Conservation (phyloP, 2,797 vertebrate species). For the Eremophila alpestris region DNA sequence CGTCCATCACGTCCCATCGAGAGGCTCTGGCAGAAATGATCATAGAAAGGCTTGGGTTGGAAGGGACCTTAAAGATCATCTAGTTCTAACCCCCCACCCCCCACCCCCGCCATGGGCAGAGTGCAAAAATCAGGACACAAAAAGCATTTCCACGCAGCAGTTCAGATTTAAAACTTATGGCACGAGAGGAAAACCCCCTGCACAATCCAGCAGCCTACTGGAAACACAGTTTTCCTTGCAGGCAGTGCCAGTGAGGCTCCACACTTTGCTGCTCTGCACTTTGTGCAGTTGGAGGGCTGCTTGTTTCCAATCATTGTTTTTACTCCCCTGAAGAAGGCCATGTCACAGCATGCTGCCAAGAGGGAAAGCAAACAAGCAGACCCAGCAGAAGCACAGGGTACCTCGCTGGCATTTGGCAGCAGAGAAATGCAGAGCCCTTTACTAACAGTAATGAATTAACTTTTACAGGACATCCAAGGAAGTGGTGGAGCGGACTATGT, state of each 20-base stretch:
- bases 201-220: neutral
- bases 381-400: neutral
- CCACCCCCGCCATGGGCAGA: neutral
- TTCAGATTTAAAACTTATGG: neutral
- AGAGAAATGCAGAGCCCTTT: neutral
- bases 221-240: neutral
- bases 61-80: neutral
- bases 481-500: neutral
- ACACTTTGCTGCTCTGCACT: neutral
- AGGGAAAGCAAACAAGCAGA: conserved; percentile 12
- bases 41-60: neutral
- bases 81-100: neutral
- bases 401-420: neutral
- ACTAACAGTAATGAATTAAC: conserved; percentile 49
- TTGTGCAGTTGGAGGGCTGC: neutral
- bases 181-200: neutral
- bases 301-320: neutral
- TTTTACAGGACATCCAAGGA: neutral
- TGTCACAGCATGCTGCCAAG: neutral
- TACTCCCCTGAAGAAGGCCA: neutral
- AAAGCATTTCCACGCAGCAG: neutral
- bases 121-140: neutral
- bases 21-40: neutral
- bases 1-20: neutral
- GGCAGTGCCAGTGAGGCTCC: neutral